A percentile compares a stretch with the other conserved stretches of the same genome.
Evolutionary conservation across 2,797 vertebrate species (phyloP).

Genomic region (Florisuga fusca): DNA sequence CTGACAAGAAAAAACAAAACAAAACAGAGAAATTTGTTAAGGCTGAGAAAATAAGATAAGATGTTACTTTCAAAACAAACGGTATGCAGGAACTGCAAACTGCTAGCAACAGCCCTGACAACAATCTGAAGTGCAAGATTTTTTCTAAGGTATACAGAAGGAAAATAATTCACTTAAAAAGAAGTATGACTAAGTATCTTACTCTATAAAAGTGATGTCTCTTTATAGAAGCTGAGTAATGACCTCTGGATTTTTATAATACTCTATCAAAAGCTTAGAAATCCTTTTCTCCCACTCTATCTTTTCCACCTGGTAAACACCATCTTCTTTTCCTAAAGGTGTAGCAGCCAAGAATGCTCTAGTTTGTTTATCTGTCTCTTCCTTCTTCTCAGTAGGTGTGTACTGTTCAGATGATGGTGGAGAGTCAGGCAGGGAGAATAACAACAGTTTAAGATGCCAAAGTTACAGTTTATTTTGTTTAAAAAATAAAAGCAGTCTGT

Average conservation of each 20-base stretch:
- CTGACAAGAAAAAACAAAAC: slow-evolving; percentile 73
- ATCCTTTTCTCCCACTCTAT: neutral
- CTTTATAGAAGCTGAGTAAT: neutral
- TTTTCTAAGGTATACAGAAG: neutral
- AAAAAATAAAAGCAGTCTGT: neutral
- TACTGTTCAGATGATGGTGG: neutral
- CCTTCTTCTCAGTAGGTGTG: neutral
- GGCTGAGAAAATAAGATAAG: slow-evolving; percentile 20
- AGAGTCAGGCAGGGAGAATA: neutral
- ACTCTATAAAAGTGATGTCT: neutral
- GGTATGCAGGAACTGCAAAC: neutral
- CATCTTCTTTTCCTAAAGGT: neutral
- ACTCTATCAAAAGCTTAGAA: slow-evolving; percentile 19
- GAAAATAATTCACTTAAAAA: slow-evolving; percentile 15
- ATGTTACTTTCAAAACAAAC: slow-evolving; percentile 3
- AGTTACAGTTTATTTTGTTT: neutral
- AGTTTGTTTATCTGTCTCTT: neutral
- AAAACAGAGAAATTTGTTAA: neutral
- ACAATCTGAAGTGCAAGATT: neutral
- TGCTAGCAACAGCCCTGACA: neutral
- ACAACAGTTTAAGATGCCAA: neutral
- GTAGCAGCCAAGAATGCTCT: neutral
- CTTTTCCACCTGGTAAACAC: neutral
- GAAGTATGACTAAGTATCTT: neutral
- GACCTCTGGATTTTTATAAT: neutral